phyloP scores from a whole-genome alignment of 2,888 invertebrate genomes.

The Zhuqinia jingwanae region DNA sequence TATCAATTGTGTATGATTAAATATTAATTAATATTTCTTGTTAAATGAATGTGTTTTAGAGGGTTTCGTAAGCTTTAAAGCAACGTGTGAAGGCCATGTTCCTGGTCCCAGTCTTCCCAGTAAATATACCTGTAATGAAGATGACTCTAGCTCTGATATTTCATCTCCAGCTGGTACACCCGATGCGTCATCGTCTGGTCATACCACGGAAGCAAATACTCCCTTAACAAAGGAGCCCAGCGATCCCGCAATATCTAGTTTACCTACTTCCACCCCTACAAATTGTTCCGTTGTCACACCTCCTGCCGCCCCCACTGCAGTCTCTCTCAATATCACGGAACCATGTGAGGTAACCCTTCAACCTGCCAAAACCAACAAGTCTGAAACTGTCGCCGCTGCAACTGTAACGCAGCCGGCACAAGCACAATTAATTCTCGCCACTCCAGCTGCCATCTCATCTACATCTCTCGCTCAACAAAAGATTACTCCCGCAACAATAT shows the following conservation, averaged over 20 bases:
- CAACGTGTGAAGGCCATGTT: slow-evolving; percentile 93
- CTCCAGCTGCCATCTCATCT: slow-evolving; percentile 85
- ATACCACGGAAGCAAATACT: slow-evolving; percentile 62
- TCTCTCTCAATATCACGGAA: slow-evolving; percentile 29
- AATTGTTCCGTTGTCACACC: not conserved
- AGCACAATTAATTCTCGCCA: slow-evolving; percentile 80
- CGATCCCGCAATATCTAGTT: slow-evolving; percentile 48
- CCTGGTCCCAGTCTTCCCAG: slow-evolving; percentile 92
- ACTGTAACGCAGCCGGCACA: slow-evolving; percentile 50
- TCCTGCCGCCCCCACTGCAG: not conserved
- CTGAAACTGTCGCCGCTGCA: slow-evolving; percentile 47
- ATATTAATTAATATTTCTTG: too few species aligned
- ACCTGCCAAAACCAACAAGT: slow-evolving; percentile 70
- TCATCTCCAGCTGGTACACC: slow-evolving; percentile 78
- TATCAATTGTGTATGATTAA: too few species aligned
- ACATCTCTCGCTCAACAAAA: slow-evolving; percentile 80
- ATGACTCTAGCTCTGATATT: slow-evolving; percentile 89
- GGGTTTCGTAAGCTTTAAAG: slow-evolving; percentile 94
- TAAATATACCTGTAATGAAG: slow-evolving; percentile 93
- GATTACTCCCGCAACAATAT: slow-evolving; percentile 78
- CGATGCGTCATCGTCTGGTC: slow-evolving; percentile 67
- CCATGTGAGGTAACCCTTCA: slow-evolving; percentile 59
- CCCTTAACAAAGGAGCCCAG: slow-evolving; percentile 59
- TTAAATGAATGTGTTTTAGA: slow-evolving; percentile 83
- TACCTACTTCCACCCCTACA: slow-evolving; percentile 34